Base-by-base conservation (phyloP, 2,113 vertebrate species). In the Neodon shergylaensis region DNA sequence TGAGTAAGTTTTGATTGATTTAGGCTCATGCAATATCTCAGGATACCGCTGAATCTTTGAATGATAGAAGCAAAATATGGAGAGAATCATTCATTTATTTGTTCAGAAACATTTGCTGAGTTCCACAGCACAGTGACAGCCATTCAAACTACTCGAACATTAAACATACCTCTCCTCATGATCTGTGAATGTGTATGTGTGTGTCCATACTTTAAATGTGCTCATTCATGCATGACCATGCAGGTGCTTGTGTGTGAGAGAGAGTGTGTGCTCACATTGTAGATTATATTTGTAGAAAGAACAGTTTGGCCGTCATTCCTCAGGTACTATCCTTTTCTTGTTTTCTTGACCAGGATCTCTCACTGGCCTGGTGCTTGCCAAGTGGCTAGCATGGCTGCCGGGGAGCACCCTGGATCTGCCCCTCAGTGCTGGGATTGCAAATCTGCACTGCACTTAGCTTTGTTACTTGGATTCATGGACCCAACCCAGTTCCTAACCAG, bases 51-150 rank as follows among this genome's bases (percentile, higher is more conserved):
- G 47, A 94, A 28, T 94, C 72, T 94, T 73, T 90, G 8, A 42
- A 77, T 81, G 72, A 79, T 81, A 61, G 52, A 72, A 16, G 3
- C 73, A 31, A 72, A 87, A 93, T 81, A 88, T 52, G 47, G n/a
- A 7, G 54, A 74, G n/a, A 82, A 39, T 63, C 92, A 33, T 44
- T 92, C 14, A 5, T 74, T 96, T 36, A 5, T 74, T 96, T 31
- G n/a, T 90, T 78, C 42, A 47, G 52, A 44, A n/a, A 74, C 31
- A 66, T 85, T 94, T 86, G 66, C 42, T n/a, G 36, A 97, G n/a
- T 7, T 93, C 26, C 26, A 92, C 22, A n/a, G 14, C 44, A 76
- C 6, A 85, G 49, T 84, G 47, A 36, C 36, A 88, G 19, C 14
- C 39, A 73, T 88, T 97, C 54, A 90, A 52, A 94, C 44, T 10